Percentiles rank a stretch among this genome's conserved stretches.
These are phyloP conservation scores for Epirrhoe alternata DNA, from an alignment of 2,888 invertebrate genomes.

Conservation along the genomic window DNA sequence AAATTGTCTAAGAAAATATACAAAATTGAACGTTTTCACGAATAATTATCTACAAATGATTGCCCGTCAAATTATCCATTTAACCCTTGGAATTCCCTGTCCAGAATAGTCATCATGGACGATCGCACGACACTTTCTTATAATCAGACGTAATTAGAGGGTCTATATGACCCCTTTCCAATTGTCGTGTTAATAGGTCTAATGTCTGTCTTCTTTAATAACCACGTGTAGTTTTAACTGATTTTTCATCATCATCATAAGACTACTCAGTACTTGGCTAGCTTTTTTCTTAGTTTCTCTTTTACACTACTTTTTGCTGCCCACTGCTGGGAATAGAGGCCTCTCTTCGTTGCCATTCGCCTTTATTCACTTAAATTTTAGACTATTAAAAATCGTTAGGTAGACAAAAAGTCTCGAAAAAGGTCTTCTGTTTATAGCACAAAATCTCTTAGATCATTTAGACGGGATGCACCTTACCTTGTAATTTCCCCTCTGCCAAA, in stretches of 20 bases:
- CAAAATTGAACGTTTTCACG: conserved; percentile 1
- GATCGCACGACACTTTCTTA: conserved; percentile 42
- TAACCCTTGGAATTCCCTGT: conserved; percentile 34
- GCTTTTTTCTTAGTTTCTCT: too few relatives aligned
- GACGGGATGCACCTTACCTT: too few relatives aligned
- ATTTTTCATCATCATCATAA: background rate
- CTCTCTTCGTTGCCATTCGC: too few relatives aligned
- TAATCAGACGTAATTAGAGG: conserved; percentile 39
- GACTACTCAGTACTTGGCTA: too few relatives aligned
- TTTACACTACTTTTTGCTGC: too few relatives aligned
- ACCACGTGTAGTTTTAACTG: background rate
- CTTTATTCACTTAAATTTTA: too few relatives aligned
- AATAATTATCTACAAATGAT: conserved; percentile 21
- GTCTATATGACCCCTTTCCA: conserved; percentile 26
- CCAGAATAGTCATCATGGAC: conserved; percentile 36
- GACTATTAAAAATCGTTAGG: too few relatives aligned
- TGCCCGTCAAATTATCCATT: conserved; percentile 31
- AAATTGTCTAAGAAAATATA: background rate
- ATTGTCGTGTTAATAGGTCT: conserved; percentile 36
- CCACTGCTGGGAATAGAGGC: too few relatives aligned
- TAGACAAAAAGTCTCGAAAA: too few relatives aligned
- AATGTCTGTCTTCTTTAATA: conserved; percentile 18
- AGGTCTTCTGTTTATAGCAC: too few relatives aligned
- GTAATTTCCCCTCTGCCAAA: too few relatives aligned
- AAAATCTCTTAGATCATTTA: too few relatives aligned